Evolutionary conservation across 2,888 invertebrate species (phyloP).

Genomic region (Dioctria linearis): DNA sequence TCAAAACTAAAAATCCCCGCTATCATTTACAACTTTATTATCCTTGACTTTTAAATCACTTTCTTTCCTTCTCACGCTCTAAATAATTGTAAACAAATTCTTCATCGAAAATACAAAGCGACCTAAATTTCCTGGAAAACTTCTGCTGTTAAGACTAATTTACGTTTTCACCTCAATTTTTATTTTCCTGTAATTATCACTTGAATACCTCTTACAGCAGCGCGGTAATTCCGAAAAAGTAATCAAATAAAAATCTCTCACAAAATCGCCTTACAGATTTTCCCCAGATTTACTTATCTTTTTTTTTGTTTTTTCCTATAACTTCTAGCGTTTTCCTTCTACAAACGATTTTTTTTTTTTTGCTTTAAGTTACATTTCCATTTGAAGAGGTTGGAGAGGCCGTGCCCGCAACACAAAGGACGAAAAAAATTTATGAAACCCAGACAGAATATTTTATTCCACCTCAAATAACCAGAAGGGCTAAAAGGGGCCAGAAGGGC

Average conservation of each 20-base stretch:
- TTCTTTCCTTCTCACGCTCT: not conserved
- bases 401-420: slow-evolving; percentile 17
- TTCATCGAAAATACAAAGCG: not conserved
- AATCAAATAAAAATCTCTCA: slow-evolving; percentile 45
- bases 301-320: not conserved
- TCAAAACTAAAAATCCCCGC: not conserved
- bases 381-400: slow-evolving; percentile 6
- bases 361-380: slow-evolving; percentile 37
- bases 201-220: slow-evolving; percentile 22
- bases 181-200: slow-evolving; percentile 14
- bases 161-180: slow-evolving; percentile 24
- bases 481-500: slow-evolving; percentile 11
- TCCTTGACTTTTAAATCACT: not conserved
- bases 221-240: slow-evolving; percentile 33
- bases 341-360: not conserved
- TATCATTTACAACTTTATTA: not conserved
- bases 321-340: slow-evolving; percentile 21
- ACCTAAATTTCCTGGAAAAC: slow-evolving; percentile 3
- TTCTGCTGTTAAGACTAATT: slow-evolving; percentile 17
- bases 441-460: slow-evolving; percentile 52
- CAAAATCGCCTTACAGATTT: slow-evolving; percentile 43
- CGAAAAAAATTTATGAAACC: slow-evolving; percentile 44
- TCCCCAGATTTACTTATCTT: slow-evolving; percentile 14
- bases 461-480: slow-evolving; percentile 34
- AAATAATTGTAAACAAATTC: no score